These are phyloP conservation scores for Homarus americanus DNA, from an alignment of 1,140 invertebrate genomes.

Conservation along the genomic window DNA sequence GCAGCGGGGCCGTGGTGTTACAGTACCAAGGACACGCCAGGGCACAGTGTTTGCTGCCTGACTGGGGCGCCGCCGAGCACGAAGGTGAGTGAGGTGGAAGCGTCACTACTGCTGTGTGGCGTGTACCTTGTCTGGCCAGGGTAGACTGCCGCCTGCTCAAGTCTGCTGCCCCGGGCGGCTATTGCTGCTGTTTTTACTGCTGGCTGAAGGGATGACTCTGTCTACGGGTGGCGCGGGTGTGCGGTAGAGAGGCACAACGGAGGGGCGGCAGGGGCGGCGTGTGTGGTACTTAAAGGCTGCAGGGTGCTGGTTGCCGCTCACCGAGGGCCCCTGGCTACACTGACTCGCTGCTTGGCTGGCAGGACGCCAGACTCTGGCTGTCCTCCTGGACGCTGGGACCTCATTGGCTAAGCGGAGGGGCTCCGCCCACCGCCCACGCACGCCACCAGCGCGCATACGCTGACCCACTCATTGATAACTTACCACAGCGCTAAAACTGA, in stretches of 20 bases:
- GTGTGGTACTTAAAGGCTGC: constrained; percentile 1
- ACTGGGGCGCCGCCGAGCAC: constrained; percentile 3
- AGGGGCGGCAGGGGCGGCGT: constrained; percentile 10
- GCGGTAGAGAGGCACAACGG: neutral
- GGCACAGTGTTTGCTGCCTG: constrained; percentile 4
- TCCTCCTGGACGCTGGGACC: neutral
- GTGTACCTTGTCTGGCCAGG: neutral
- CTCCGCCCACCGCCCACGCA: constrained; percentile 45
- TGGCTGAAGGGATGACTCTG: neutral
- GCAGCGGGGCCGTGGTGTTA: constrained; percentile 41
- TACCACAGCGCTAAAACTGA: neutral
- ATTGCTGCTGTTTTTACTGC: neutral
- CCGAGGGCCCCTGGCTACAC: constrained; percentile 49
- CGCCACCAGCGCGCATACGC: neutral
- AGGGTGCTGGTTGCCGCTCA: constrained; percentile 36
- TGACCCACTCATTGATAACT: neutral
- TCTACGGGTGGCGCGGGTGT: neutral
- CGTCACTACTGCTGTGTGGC: neutral
- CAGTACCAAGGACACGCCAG: neutral
- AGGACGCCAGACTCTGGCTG: neutral
- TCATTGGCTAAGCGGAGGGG: constrained; percentile 11
- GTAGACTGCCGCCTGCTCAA: constrained; percentile 9
- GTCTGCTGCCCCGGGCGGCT: neutral
- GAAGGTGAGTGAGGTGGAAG: neutral
- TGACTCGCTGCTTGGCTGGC: constrained; percentile 33